A percentile compares a stretch with the other conserved stretches of the same genome.
Conservation (phyloP, 2,888 invertebrate species). For the Pristionchus japonicus region DNA sequence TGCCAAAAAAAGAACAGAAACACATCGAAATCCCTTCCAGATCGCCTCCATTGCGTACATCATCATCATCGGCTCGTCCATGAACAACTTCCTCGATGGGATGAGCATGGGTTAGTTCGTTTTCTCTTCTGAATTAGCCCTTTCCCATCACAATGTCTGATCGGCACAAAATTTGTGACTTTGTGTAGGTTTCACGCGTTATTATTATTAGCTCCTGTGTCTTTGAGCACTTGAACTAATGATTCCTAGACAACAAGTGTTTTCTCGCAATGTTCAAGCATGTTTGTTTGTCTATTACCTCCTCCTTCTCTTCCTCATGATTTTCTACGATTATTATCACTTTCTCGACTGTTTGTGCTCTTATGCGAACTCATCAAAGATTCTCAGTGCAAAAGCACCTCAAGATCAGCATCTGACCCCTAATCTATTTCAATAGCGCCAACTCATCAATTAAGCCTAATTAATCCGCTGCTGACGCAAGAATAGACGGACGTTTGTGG, state of each 20-base stretch:
- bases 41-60: slow-evolving; percentile 71
- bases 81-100: slow-evolving; percentile 74
- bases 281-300: not conserved
- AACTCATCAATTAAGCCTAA: not conserved
- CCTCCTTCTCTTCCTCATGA: not conserved
- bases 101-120: slow-evolving; percentile 66
- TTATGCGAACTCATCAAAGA: not conserved
- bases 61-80: slow-evolving; percentile 70
- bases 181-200: too few relatives aligned
- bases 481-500: not conserved
- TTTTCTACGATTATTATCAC: not conserved
- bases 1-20: too few relatives aligned
- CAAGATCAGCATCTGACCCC: not conserved
- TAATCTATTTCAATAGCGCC: not conserved
- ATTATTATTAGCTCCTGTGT: too few relatives aligned
- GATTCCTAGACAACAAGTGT: not conserved
- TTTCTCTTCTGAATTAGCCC: not conserved
- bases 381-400: not conserved
- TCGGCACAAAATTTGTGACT: not conserved
- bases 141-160: not conserved
- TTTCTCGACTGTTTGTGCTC: not conserved
- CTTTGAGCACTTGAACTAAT: too few relatives aligned
- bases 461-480: not conserved
- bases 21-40: not conserved
- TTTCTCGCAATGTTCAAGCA: not conserved